Base-by-base conservation (phyloP, 2,797 vertebrate species). In the Steatocranus sp. region DNA sequence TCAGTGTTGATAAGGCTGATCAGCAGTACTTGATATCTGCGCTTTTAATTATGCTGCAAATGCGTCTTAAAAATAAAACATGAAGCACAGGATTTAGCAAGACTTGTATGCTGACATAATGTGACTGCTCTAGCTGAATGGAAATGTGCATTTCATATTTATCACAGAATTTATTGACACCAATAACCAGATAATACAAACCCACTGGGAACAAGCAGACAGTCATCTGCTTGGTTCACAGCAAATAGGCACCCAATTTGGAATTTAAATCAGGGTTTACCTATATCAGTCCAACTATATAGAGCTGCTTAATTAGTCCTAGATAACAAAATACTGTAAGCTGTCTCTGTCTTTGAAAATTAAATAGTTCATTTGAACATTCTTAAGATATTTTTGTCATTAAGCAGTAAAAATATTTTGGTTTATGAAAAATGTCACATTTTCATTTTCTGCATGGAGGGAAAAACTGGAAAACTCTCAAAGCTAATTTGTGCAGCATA, bases 1-100 rank as follows among this genome's bases (percentile, higher is more conserved):
- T 58, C 32, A 17, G 53, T 32, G 74, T 73, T 86, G 75, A 91
- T 82, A 75, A 66, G 46, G n/a, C 74, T 81, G 38, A 85, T 80
- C 54, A 73, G 27, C 49, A 30, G n/a, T 48, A 68, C 46, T 76
- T 61, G 4, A 82, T 77, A 61, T 61, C 7, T 17, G 46, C 20
- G 25, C 32, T 83, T 77, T 66, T 76, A 86, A 86, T 75, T 50
- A 46, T 12, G 2, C 34, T n/a, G 30, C 17, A 58, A 25, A 54
- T 68, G 25, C 12, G 1, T 49, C 30, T 48, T 5, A 20, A 50
- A 54, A 73, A 73, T 23, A 25, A 75, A 56, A 48, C 8, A 9
- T 23, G 46, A 54, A 70, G 23, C 11, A 36, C 11, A 49, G n/a
- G 32, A 53, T 43, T 76, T 54, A 56, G 34, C 50, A 76, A 25